Evolutionary conservation across 2,113 vertebrate genomes (phyloP).

Genomic region (Melanotaenia duboulayi): DNA sequence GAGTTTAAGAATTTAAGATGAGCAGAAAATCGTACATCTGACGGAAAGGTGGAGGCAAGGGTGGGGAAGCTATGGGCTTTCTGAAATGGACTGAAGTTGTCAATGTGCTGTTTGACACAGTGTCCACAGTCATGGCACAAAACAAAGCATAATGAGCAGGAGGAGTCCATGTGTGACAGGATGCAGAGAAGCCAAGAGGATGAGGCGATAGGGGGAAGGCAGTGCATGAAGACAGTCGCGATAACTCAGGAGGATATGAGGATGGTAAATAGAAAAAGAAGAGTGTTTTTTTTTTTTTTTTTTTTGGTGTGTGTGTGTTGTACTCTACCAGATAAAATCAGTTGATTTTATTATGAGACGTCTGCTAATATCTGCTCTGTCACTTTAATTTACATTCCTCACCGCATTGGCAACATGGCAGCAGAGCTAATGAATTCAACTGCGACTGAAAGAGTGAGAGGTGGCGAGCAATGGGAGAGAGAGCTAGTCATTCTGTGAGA

Average conservation of each 20-base stretch:
- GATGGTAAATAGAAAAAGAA: constrained; percentile 2
- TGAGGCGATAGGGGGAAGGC: constrained; percentile 28
- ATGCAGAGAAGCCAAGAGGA: constrained; percentile 54
- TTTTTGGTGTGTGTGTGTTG: constrained; percentile 6
- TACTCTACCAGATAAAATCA: constrained; percentile 40
- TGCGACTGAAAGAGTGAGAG: constrained; percentile 56
- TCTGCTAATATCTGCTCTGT: constrained; percentile 57
- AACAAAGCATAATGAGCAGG: constrained; percentile 76
- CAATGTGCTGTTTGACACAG: constrained; percentile 29
- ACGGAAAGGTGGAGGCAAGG: constrained; percentile 18
- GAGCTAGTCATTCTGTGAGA: constrained; percentile 42
- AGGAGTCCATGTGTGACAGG: constrained; percentile 77
- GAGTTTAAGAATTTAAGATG: constrained; percentile 36
- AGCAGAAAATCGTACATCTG: constrained; percentile 33
- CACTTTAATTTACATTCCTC: constrained; percentile 60
- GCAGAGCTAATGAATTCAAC: constrained; percentile 65
- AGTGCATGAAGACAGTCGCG: constrained; percentile 36
- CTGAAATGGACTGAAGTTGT: constrained; percentile 69
- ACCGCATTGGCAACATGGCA: constrained; percentile 49
- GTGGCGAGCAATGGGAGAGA: constrained; percentile 15
- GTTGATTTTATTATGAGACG: constrained; percentile 41
- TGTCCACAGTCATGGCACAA: constrained; percentile 65
- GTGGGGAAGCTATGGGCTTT: constrained; percentile 30
- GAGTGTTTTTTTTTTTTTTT: constrained; percentile 4
- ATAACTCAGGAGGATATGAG: constrained; percentile 32